Conservation (phyloP, 2,113 vertebrate species). For the Poeciliopsis retropinna region DNA sequence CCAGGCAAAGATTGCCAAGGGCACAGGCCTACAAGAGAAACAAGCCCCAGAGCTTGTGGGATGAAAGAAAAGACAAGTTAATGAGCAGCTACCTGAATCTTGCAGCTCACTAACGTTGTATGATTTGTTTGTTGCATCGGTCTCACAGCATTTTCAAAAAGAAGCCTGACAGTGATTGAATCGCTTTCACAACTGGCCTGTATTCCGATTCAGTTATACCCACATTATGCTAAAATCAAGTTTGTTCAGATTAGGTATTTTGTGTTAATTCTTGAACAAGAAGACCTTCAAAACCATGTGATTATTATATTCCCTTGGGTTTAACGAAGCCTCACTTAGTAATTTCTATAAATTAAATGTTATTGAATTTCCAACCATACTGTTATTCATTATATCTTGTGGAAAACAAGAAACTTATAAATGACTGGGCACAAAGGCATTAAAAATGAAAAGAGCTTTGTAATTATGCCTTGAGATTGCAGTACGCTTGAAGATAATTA, state of each 20-base stretch:
- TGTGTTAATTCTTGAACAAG: conserved; percentile 2
- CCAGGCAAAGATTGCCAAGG: conserved; percentile 52
- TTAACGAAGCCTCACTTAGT: conserved; percentile 11
- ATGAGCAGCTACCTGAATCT: conserved; percentile 59
- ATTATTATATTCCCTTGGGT: conserved; percentile 1
- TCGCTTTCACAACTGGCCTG: neutral
- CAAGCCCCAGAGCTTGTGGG: conserved; percentile 50
- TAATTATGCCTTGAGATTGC: conserved; percentile 67
- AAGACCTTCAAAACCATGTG: neutral
- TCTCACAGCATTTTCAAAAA: conserved; percentile 18
- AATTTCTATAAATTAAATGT: conserved; percentile 33
- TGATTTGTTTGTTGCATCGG: conserved; percentile 38
- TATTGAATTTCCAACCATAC: conserved; percentile 38
- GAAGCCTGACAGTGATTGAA: conserved; percentile 14
- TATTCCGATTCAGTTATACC: neutral
- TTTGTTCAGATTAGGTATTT: neutral
- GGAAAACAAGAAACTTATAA: conserved; percentile 64
- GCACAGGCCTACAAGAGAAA: conserved; percentile 53
- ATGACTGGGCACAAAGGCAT: conserved; percentile 52
- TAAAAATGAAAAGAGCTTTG: conserved; percentile 62
- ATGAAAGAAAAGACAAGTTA: conserved; percentile 66
- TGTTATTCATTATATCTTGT: conserved; percentile 49
- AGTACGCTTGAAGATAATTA: conserved; percentile 67
- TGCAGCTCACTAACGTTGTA: conserved; percentile 35
- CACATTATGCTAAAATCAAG: neutral